Evolutionary conservation across 2,113 vertebrate species (phyloP).

Genomic region (Anseranas semipalmata): DNA sequence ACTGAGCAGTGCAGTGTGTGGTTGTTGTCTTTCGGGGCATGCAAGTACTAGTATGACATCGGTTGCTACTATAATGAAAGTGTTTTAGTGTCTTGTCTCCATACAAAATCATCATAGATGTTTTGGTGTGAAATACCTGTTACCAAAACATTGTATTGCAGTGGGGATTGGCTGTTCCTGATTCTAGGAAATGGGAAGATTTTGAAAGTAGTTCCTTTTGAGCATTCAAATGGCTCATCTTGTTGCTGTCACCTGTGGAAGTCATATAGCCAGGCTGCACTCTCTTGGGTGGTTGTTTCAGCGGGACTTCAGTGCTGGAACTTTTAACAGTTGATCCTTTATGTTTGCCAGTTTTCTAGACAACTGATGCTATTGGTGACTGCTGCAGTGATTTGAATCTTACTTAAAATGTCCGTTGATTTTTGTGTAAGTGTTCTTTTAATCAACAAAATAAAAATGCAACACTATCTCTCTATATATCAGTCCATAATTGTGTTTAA

Average conservation of each 20-base stretch:
- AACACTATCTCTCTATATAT: neutral
- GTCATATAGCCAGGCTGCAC: neutral
- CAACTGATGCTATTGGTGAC: neutral
- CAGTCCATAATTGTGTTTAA: neutral
- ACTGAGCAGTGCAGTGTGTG: neutral
- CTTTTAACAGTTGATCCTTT: neutral
- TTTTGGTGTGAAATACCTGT: neutral
- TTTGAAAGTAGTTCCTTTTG: neutral
- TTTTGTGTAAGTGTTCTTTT: neutral
- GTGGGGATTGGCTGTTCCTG: neutral
- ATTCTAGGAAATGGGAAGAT: neutral
- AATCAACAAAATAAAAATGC: neutral
- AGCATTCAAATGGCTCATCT: neutral
- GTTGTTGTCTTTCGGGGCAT: neutral
- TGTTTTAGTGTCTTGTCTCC: neutral
- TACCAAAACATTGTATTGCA: neutral
- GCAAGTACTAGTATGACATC: neutral
- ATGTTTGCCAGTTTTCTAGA: neutral
- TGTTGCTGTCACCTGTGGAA: neutral
- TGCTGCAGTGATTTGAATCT: neutral
- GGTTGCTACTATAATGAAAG: neutral
- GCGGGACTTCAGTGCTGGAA: neutral
- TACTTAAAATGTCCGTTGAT: neutral
- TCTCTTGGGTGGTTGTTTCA: neutral
- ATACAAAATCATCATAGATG: neutral